phyloP scores from a whole-genome alignment of 2,797 vertebrate genomes.

The Epinephelus coioides region DNA sequence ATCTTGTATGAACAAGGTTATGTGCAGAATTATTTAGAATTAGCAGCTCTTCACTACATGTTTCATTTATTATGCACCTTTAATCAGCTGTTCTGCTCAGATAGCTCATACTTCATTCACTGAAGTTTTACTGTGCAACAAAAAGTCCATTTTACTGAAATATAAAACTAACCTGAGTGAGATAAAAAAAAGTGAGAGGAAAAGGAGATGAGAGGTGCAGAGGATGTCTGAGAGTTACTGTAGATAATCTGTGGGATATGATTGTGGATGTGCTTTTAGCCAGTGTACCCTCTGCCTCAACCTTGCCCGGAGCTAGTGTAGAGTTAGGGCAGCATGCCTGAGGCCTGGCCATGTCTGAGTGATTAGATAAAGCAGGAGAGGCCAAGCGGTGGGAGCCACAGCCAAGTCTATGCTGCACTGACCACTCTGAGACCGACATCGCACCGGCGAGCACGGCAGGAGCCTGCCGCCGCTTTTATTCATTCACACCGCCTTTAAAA shows the following conservation, averaged over 20 bases:
- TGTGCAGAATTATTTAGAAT: constrained; percentile 27
- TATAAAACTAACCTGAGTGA: constrained; percentile 37
- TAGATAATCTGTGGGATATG: constrained; percentile 77
- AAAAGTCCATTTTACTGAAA: constrained; percentile 30
- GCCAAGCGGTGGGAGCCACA: constrained; percentile 71
- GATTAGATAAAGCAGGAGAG: constrained; percentile 85
- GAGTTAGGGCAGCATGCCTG: constrained; percentile 78
- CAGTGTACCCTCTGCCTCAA: constrained; percentile 79
- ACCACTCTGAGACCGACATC: constrained; percentile 47
- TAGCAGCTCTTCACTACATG: constrained; percentile 18
- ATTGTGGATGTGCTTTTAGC: constrained; percentile 74
- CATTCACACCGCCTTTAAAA: constrained; percentile 44
- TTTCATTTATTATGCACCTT: constrained; percentile 33
- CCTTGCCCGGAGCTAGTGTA: constrained; percentile 83
- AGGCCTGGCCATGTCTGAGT: constrained; percentile 81
- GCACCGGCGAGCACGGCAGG: constrained; percentile 31
- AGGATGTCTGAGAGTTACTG: constrained; percentile 63
- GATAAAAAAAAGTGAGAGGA: constrained; percentile 40
- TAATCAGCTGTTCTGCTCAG: constrained; percentile 33
- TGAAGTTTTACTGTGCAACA: constrained; percentile 18
- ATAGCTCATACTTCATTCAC: constrained; percentile 30
- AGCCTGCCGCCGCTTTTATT: constrained; percentile 50
- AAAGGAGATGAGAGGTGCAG: constrained; percentile 43
- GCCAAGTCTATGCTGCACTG: constrained; percentile 75
- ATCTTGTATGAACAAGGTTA: constrained; percentile 30